Evolutionary conservation across 2,113 vertebrate species (phyloP).

Genomic region (Cyphomyrus plagiostoma): DNA sequence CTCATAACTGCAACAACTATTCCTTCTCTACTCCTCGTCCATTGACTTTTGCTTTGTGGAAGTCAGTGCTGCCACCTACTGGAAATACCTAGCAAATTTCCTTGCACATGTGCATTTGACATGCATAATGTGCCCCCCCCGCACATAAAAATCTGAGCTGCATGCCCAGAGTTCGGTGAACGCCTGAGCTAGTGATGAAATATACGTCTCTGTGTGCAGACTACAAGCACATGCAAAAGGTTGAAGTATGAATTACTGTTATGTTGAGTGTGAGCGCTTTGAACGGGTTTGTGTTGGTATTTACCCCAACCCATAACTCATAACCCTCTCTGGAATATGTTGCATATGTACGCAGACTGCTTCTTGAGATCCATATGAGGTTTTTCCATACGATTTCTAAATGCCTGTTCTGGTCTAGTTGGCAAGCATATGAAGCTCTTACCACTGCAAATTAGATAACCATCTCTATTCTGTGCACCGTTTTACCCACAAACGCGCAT

Average conservation of each 20-base stretch:
- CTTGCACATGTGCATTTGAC: neutral
- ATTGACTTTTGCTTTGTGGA: neutral
- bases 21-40: neutral
- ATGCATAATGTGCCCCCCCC: neutral
- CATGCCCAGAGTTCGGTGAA: neutral
- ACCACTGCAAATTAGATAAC: neutral
- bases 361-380: neutral
- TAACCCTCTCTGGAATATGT: neutral
- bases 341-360: neutral
- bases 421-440: neutral
- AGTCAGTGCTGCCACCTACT: neutral
- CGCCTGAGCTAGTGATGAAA: neutral
- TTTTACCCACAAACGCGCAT: neutral
- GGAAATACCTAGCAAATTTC: neutral
- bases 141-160: neutral
- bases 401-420: neutral
- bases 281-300: neutral
- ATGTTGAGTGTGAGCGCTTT: neutral
- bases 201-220: neutral
- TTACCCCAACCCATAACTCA: neutral
- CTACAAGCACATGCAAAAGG: neutral
- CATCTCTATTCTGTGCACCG: neutral
- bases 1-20: neutral
- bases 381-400: neutral
- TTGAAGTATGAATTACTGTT: neutral